Base-by-base conservation (phyloP, 1,140 invertebrate genomes). In the Xylocopa sonorina region DNA sequence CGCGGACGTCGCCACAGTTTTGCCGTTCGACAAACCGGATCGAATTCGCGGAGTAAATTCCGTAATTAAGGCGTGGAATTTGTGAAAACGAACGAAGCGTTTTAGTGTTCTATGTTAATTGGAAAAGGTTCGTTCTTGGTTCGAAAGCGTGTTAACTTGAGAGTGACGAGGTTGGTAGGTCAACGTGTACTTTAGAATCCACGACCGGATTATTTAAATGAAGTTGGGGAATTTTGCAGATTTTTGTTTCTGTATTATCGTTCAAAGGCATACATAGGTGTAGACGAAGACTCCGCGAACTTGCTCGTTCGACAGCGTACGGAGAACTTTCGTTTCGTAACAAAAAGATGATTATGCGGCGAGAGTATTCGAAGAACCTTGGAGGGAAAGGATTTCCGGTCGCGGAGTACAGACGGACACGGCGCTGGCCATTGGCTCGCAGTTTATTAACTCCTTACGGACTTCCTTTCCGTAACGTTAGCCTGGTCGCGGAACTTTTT, bases 381-480 rank as follows among this genome's bases (percentile, higher is more conserved):
- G 9, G 18, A 2, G 10, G n/a, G 24, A 24, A 41, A 32, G 9
- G 5, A 12, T 21, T n/a, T 18, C 16, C 16, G 16, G 10, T 38
- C n/a, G n/a, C 24, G 3, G 34, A 3, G 2, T 43, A 75, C 34
- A 3, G 6, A 34, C 10, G 18, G 6, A 53, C 43, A 53, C 29
- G 16, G 21, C 1, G 10, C 0, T 14, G 9, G 24, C 21, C 46
- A 32, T 46, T 24, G 38, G 16, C 57, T 46, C 29, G 18, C 24
- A 63, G 21, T 63, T 78, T 62, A 78, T 78, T 73, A 72, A 34
- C 27, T 55, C 16, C 24, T 78, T 62, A 51, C 10, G 18, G 24
- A 12, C 53, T 71, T 72, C 24, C 32, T 62, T 38, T 7, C 18
- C 34, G 27, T 60, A 55, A 29, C 21, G 21, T 63, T 63, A 21